Evolutionary conservation across 53 echinoderm and acorn worm genomes (phyloP).

Genomic region (Echinometra lucunter): DNA sequence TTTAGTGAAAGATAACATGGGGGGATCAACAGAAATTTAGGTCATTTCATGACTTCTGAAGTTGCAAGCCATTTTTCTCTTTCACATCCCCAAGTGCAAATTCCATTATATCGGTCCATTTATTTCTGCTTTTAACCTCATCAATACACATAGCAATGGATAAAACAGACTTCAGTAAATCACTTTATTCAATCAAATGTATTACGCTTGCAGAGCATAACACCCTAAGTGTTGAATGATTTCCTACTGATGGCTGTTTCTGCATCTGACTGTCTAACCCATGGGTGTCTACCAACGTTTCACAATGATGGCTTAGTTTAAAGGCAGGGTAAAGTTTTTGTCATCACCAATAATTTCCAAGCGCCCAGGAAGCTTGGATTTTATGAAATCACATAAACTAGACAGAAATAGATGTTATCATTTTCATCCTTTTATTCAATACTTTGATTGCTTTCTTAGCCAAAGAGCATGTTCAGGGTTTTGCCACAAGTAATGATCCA

Average conservation of each 20-base stretch:
- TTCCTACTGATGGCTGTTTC: neutral
- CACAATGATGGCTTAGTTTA: neutral
- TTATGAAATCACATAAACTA: too few species aligned
- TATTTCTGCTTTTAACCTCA: conserved; percentile 20
- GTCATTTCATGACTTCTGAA: neutral
- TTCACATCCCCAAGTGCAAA: conserved; percentile 5
- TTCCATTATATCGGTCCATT: neutral
- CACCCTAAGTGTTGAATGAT: conserved; percentile 37
- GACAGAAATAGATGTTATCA: too few species aligned
- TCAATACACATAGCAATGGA: neutral
- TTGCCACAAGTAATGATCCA: too few species aligned
- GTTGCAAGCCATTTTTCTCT: neutral
- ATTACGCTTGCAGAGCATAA: neutral
- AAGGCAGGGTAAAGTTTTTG: neutral
- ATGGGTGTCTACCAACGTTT: neutral
- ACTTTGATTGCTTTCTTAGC: too few species aligned
- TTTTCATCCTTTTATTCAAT: too few species aligned
- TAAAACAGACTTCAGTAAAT: neutral
- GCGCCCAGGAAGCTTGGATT: too few species aligned
- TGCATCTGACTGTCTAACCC: too few species aligned
- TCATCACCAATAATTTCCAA: too few species aligned
- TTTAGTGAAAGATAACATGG: neutral
- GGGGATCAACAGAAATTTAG: neutral
- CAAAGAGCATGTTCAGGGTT: too few species aligned
- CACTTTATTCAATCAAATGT: conserved; percentile 25